phyloP scores from a whole-genome alignment of 37 sponge, comb jelly and placozoan genomes.

The Aplysina aerophoba region DNA sequence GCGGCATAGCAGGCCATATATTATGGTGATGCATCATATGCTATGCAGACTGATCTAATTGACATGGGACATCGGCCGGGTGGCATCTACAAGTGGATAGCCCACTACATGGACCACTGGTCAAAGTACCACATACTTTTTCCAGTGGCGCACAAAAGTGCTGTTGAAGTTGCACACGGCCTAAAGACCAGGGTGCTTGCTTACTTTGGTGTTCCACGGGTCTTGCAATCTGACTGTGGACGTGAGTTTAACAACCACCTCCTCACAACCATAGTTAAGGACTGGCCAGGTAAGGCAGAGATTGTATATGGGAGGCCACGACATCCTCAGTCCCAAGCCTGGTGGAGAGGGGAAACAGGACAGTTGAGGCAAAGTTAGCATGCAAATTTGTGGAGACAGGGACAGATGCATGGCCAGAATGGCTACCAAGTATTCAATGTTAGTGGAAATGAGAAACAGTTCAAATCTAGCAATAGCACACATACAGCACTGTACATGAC shows the following conservation, averaged over 20 bases:
- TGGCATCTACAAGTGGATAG: neutral
- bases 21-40: too few relatives aligned
- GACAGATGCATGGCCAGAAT: neutral
- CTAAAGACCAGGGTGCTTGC: neutral
- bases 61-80: constrained; percentile 15
- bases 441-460: neutral
- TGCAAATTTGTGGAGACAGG: neutral
- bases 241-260: neutral
- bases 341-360: constrained; percentile 7
- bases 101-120: too few relatives aligned
- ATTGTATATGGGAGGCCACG: constrained; percentile 5
- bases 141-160: neutral
- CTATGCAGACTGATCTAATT: neutral
- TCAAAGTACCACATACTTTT: neutral
- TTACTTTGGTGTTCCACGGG: neutral
- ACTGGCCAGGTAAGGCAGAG: neutral
- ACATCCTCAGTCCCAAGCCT: constrained; percentile 1
- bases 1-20: too few relatives aligned
- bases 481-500: neutral
- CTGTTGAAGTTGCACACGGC: neutral
- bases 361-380: constrained; percentile 11
- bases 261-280: neutral
- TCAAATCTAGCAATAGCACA: neutral
- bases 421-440: constrained; percentile 22
- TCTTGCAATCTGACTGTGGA: neutral